Percentiles rank a stretch among this genome's conserved stretches.
Conservation (phyloP, 2,113 vertebrate species). For the Ophthalmolycus amberensis region DNA sequence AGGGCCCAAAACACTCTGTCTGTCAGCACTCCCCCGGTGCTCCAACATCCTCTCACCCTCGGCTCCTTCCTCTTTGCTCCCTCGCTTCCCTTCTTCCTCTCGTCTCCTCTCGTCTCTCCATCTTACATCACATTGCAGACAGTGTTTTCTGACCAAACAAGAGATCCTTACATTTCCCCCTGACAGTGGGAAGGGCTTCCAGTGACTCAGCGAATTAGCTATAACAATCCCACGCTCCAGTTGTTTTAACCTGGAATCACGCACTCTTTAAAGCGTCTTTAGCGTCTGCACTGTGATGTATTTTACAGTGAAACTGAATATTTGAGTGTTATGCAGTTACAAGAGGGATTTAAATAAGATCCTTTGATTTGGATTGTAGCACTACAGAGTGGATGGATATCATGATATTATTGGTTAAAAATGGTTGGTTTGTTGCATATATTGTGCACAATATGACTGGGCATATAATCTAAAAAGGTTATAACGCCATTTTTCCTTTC, state of each 20-base stretch:
- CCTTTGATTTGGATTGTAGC: background rate
- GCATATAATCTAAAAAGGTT: background rate
- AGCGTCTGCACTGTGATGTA: too few species aligned
- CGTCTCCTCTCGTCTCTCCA: constrained; percentile 15
- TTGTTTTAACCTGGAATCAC: background rate
- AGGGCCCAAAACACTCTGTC: constrained; percentile 33
- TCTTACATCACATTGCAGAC: constrained; percentile 11
- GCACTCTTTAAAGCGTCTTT: background rate
- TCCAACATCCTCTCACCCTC: constrained; percentile 32
- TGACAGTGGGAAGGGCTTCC: background rate
- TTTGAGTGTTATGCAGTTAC: too few species aligned
- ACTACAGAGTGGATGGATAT: background rate
- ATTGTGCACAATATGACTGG: too few species aligned
- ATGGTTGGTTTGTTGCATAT: too few species aligned
- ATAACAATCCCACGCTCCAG: background rate
- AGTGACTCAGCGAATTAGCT: background rate
- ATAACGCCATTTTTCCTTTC: background rate
- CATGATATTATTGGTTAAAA: background rate
- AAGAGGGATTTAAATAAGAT: too few species aligned
- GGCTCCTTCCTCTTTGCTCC: constrained; percentile 34
- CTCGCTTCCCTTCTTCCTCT: constrained; percentile 31
- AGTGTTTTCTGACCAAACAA: constrained; percentile 17
- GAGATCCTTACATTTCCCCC: background rate
- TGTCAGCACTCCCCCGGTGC: constrained; percentile 51
- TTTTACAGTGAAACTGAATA: too few species aligned